These are phyloP conservation scores for Crossocerus cetratus DNA, from an alignment of 2,888 invertebrate genomes.

Conservation along the genomic window DNA sequence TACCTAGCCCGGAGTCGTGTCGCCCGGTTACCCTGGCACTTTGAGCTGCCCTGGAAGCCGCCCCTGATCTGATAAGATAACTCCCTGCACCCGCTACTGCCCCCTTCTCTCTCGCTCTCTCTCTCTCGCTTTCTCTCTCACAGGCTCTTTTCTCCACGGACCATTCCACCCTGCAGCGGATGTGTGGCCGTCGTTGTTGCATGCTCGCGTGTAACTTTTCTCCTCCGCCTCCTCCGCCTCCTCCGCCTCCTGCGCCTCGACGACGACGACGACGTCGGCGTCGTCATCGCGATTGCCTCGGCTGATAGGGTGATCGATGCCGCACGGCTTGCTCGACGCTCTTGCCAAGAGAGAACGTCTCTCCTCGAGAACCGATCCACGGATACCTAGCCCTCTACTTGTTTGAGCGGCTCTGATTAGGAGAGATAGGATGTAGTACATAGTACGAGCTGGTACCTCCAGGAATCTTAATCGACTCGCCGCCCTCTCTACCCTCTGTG, in stretches of 20 bases:
- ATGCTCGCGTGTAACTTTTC: conserved; percentile 1
- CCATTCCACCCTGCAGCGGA: conserved; percentile 7
- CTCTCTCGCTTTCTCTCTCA: conserved; percentile 9
- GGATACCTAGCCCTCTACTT: background rate
- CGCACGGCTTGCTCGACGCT: conserved; percentile 59
- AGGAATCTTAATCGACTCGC: conserved; percentile 4
- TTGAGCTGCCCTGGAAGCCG: conserved; percentile 66
- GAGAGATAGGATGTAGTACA: background rate
- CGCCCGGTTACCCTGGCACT: conserved; percentile 58
- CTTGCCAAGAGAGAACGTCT: conserved; percentile 40
- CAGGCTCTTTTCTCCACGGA: conserved; percentile 7
- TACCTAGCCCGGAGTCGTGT: conserved; percentile 25
- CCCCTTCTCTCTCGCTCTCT: conserved; percentile 28
- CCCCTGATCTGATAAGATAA: conserved; percentile 68
- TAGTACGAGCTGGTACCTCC: background rate
- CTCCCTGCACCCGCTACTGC: conserved; percentile 34
- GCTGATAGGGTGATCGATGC: conserved; percentile 68
- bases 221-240: background rate
- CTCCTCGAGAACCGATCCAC: conserved; percentile 2
- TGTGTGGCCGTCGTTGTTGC: background rate
- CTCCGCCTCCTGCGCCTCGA: background rate
- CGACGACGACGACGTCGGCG: conserved; percentile 41
- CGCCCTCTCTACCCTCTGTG: background rate
- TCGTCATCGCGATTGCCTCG: conserved; percentile 44
- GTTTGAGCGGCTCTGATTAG: conserved; percentile 11